Evolutionary conservation across 2,797 vertebrate species (phyloP), one percentile per base, ranked within the genome.

Genomic region (Stomatorhinus walkeri): DNA sequence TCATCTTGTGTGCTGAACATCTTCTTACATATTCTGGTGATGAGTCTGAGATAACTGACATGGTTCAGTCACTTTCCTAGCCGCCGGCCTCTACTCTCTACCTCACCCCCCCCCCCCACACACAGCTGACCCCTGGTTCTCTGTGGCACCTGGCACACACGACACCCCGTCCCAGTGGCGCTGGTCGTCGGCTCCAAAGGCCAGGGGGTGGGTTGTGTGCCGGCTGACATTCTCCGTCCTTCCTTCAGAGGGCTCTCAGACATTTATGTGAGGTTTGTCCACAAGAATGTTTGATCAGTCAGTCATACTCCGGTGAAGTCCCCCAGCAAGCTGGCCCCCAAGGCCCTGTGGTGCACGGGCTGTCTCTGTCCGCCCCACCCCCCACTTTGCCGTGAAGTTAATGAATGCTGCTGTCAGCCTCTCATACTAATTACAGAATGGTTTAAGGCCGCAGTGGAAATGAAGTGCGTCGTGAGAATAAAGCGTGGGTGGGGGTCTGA

Each of bases 331-430:
- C 49, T 51, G 84, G 84, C 28, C 51, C 14, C 54, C 48, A 86
- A 24, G 84, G 24, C 84, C 22, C 48, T 49, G 4, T 56, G 51
- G 24, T 40, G 28, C 24, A 32, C 84, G 16, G 84, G 22, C 24
- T 56, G 51, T 24, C 84, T 85, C 83, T 1, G 28, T 43, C 72
- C 14, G 14, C 36, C 79, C 79, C 40, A 6, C 43, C n/a, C 16
- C 9, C 40, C 79, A 46, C 79, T 68, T 24, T 83, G 84, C 49
- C 28, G 1, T 54, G 51, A 28, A 36, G 51, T 32, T 52, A 54
- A 86, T 86, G 49, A 86, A 54, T 52, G 51, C 84, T 86, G 84
- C 84, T 86, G 84, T 54, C 84, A 54, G 48, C 48, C 40, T 36
- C 24, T 54, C 51, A 51, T 86, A 12, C 84, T 86, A 86, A 86